Conservation (phyloP, 2,797 vertebrate species). For the Harpagifer antarcticus region DNA sequence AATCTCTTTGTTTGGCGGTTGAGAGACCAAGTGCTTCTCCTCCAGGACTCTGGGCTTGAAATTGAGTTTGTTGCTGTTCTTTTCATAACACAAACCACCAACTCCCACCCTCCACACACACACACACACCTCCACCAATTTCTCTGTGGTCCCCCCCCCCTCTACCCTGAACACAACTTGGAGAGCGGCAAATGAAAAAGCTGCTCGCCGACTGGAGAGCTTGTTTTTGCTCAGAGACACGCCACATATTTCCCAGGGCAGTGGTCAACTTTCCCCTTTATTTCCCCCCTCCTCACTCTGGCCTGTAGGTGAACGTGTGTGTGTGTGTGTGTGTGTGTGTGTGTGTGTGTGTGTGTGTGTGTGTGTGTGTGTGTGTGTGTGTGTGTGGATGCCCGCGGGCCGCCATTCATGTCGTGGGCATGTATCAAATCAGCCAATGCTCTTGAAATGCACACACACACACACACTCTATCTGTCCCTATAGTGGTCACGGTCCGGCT, state of each 20-base stretch:
- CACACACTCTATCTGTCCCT: constrained; percentile 3
- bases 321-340: neutral
- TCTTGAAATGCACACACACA: constrained; percentile 18
- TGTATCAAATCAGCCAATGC: constrained; percentile 58
- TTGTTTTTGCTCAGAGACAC: constrained; percentile 64
- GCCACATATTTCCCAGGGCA: constrained; percentile 76
- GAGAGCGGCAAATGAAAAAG: constrained; percentile 71
- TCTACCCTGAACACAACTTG: constrained; percentile 23
- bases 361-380: constrained; percentile 20
- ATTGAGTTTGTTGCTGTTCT: constrained; percentile 72
- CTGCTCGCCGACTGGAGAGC: constrained; percentile 54
- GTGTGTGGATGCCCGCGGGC: constrained; percentile 47
- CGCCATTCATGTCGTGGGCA: constrained; percentile 31
- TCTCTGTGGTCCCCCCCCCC: constrained; percentile 16
- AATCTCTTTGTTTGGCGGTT: constrained; percentile 34
- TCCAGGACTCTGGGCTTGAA: constrained; percentile 60
- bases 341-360: constrained; percentile 27
- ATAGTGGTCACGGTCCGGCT: constrained; percentile 33
- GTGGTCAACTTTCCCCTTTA: constrained; percentile 70
- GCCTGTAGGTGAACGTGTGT: constrained; percentile 36
- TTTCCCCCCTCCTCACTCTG: constrained; percentile 31
- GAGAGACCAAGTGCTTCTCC: constrained; percentile 47
- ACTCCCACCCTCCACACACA: neutral
- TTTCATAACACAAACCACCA: constrained; percentile 63
- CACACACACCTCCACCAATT: constrained; percentile 32